phyloP scores from a whole-genome alignment of 2,113 vertebrate genomes.

The Passer montanus region DNA sequence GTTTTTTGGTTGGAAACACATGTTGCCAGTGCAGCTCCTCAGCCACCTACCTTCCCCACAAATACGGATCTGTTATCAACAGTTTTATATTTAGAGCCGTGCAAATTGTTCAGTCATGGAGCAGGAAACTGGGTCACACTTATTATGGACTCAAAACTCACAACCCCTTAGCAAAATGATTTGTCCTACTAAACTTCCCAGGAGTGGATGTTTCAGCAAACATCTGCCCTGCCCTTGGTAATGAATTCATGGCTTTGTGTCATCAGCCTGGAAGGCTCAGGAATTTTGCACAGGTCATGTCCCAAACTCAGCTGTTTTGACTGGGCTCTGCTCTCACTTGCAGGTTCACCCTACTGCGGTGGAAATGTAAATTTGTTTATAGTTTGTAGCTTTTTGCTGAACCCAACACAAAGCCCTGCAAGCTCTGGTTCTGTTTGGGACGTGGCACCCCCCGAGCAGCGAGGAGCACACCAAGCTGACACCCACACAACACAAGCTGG shows the following conservation, averaged over 20 bases:
- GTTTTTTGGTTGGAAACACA: neutral
- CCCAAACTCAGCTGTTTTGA: neutral
- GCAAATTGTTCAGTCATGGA: neutral
- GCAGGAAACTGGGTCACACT: conserved; percentile 13
- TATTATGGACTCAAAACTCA: neutral
- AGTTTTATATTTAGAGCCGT: conserved; percentile 44
- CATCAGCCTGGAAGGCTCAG: neutral
- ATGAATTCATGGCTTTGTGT: neutral
- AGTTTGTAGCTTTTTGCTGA: neutral
- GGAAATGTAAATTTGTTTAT: neutral
- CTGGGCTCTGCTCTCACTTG: neutral
- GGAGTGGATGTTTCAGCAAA: neutral
- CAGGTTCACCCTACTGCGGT: neutral
- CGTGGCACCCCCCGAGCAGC: neutral
- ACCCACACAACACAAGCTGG: conserved; percentile 17
- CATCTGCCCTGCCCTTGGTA: neutral
- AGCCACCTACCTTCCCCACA: neutral
- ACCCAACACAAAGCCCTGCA: neutral
- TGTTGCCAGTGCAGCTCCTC: neutral
- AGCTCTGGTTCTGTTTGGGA: neutral
- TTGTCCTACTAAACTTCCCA: neutral
- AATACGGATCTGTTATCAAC: neutral
- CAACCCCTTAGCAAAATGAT: neutral
- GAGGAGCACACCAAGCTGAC: conserved; percentile 22
- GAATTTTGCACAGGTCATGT: neutral